Percentiles rank a stretch among this genome's conserved stretches.
Conservation (phyloP, 2,113 vertebrate species). For the Prunella himalayana region DNA sequence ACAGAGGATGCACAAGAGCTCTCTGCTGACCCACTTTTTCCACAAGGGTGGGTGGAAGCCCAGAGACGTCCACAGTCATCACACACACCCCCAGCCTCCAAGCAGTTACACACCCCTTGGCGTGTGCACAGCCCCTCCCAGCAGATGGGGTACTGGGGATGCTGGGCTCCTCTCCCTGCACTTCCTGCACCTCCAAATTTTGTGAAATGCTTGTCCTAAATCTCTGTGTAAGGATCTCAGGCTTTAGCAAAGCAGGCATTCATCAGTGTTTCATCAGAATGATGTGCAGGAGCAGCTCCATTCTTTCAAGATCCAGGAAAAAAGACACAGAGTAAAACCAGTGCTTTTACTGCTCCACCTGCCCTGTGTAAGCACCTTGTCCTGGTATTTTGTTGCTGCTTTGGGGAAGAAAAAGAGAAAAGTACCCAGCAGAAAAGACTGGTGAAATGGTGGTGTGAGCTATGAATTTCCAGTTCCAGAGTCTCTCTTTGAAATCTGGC, state of each 20-base stretch:
- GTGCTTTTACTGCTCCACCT: background rate
- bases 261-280: background rate
- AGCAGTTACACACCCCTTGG: background rate
- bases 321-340: background rate
- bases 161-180: background rate
- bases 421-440: background rate
- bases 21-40: background rate
- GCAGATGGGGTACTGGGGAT: background rate
- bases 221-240: background rate
- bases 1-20: background rate
- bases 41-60: background rate
- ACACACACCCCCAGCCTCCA: background rate
- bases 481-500: background rate
- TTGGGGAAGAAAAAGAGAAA: background rate
- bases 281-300: background rate
- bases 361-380: background rate
- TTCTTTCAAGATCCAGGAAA: background rate
- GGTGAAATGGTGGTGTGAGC: background rate
- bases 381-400: background rate
- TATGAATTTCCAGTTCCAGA: background rate
- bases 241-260: background rate
- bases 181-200: background rate
- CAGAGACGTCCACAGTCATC: too few relatives aligned
- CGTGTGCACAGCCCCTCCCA: background rate
- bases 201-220: background rate